A percentile compares a stretch with the other conserved stretches of the same genome.
These are phyloP conservation scores for Baccha elongata DNA, from an alignment of 2,888 invertebrate species.

Conservation along the genomic window DNA sequence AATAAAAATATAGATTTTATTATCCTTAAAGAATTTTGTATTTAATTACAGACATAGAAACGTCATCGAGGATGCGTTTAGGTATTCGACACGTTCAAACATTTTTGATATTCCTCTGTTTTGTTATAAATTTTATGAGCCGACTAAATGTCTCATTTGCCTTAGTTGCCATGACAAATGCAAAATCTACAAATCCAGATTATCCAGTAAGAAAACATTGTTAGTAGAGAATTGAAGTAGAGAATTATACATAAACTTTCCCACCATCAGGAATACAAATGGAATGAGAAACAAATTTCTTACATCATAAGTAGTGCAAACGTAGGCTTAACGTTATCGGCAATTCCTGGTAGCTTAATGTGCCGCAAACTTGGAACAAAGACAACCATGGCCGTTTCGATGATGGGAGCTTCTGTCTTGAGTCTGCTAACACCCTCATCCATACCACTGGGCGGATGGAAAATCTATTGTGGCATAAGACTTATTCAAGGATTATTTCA, in stretches of 20 bases:
- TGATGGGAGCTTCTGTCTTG: slow-evolving; percentile 86
- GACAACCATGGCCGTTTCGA: slow-evolving; percentile 84
- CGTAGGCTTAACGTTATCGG: slow-evolving; percentile 88
- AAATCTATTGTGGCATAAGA: slow-evolving; percentile 84
- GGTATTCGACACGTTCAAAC: slow-evolving; percentile 84
- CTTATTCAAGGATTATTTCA: slow-evolving; percentile 87
- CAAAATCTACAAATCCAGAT: slow-evolving; percentile 80
- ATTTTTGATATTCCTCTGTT: slow-evolving; percentile 84
- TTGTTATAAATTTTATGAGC: slow-evolving; percentile 84
- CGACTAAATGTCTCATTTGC: slow-evolving; percentile 87
- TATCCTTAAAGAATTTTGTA: too few species aligned
- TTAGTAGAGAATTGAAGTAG: not conserved
- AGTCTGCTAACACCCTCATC: slow-evolving; percentile 86
- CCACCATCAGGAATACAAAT: slow-evolving; percentile 78
- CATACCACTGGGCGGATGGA: slow-evolving; percentile 86
- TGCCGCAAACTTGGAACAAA: slow-evolving; percentile 87
- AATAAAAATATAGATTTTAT: too few species aligned
- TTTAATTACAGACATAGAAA: too few species aligned
- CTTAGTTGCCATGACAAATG: slow-evolving; percentile 86
- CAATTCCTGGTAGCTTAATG: slow-evolving; percentile 87
- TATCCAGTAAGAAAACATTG: slow-evolving; percentile 80
- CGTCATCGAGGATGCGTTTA: slow-evolving; percentile 76
- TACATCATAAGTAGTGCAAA: slow-evolving; percentile 89
- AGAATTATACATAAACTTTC: not conserved
- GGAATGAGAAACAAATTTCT: slow-evolving; percentile 84